Base-by-base conservation (phyloP, 2,888 invertebrate genomes). In the Hololepta plana region DNA sequence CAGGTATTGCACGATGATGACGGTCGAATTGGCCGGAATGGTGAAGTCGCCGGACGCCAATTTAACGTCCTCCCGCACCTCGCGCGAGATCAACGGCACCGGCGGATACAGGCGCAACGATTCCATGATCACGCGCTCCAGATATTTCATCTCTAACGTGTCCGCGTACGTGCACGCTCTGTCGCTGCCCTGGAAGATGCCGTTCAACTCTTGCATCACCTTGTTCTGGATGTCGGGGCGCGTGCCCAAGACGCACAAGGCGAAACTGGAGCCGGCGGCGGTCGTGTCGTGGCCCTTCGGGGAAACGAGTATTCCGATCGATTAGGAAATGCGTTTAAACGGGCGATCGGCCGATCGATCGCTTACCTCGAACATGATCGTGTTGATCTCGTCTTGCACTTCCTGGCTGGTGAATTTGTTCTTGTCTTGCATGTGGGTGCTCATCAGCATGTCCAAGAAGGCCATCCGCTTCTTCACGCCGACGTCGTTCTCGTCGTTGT, bases 251-350 rank as follows among this genome's bases (percentile, higher is more conserved):
- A 79, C 49, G 19, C 73, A 79, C n/a, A 81, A 57, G 47, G 75
- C 72, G 58, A 80, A 81, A 43, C 80, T 80, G 39, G 76, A 77
- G 7, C 73, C 80, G 13, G 80, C 76, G 3, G 81, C 79, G 3
- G 80, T 80, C 2, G 81, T 82, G 41, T 81, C 80, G 46, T 80
- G 80, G 21, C 79, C 80, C 70, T 71, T n/a, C n/a, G n/a, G n/a
- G n/a, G n/a, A n/a, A n/a, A n/a, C n/a, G n/a, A n/a, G n/a, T n/a
- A n/a, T n/a, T n/a, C n/a, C n/a, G n/a, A n/a, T n/a, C n/a, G n/a
- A n/a, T 27, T 29, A 7, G 11, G 26, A 24, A 9, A 27, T 12
- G 12, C 15, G 19, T 5, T 27, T n/a, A n/a, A n/a, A n/a, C n/a
- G n/a, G n/a, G n/a, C n/a, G n/a, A n/a, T n/a, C n/a, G n/a, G 10